phyloP scores from a whole-genome alignment of 2,888 invertebrate genomes.

The Blera fallax region DNA sequence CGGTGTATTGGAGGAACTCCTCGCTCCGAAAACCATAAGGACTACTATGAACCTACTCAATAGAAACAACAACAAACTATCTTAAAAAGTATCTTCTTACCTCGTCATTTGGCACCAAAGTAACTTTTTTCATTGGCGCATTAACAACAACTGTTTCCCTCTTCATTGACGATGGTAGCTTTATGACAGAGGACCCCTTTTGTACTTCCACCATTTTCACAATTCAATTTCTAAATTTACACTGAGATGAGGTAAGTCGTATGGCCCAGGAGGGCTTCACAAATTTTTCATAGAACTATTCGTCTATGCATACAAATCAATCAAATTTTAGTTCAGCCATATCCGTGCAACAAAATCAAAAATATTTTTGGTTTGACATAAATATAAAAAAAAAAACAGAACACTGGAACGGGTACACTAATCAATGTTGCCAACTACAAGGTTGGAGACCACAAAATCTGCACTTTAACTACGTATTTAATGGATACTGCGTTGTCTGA shows the following conservation, averaged over 20 bases:
- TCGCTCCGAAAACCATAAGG: neutral
- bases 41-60: neutral
- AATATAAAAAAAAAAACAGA: no score
- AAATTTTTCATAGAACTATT: conserved; percentile 14
- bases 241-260: conserved; percentile 11
- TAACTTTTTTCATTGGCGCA: conserved; percentile 81
- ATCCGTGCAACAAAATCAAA: neutral
- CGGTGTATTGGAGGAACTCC: neutral
- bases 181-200: conserved; percentile 80
- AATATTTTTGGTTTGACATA: no score
- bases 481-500: neutral
- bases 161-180: conserved; percentile 80
- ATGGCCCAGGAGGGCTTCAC: neutral
- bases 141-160: conserved; percentile 81
- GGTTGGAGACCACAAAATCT: neutral
- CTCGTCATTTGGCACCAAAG: conserved; percentile 81
- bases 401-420: conserved; percentile 8
- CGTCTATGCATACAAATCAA: conserved; percentile 46
- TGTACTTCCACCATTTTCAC: conserved; percentile 80
- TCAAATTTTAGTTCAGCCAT: conserved; percentile 29
- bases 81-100: conserved; percentile 72
- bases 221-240: conserved; percentile 6
- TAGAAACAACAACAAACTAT: conserved; percentile 25
- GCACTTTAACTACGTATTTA: conserved; percentile 20
- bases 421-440: conserved; percentile 44